Base-by-base conservation (phyloP, 1,140 invertebrate genomes). In the Chlorops oryzae region DNA sequence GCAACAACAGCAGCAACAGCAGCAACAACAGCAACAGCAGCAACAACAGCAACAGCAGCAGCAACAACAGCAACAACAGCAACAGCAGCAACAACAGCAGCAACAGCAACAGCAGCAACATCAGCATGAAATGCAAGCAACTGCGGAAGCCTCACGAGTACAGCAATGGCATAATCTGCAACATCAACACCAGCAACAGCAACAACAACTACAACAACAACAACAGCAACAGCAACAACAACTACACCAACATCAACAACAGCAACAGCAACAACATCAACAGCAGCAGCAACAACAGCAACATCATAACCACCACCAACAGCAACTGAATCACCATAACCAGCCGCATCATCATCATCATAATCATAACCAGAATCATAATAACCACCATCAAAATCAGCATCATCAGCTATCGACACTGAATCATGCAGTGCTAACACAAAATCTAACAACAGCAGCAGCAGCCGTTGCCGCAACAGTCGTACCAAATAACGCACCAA, bases 281-380 rank as follows among this genome's bases (percentile, higher is more conserved):
- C 20, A 41, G 2, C 47, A 50, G 10, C 51, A 49, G 2, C 47
- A 50, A 5, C 47, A 49, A 6, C 40, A 38, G 0, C 54, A 55
- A 22, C 50, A 51, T 12, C 47, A 48, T 2, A 46, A 54, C 5
- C 32, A 50, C 2, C 52, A 50, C 12, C 52, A 54, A 45, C 41
- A 50, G 21, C 50, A 52, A 24, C 50, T 40, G 9, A 47, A 50
- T 21, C 47, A 46, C 5, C 61, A 63, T 13, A 61, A 66, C 10
- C 37, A 32, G 2, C 59, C 58, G 1, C 59, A 63, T 3, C 59
- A 61, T 9, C 64, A 63, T 4, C 62, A 57, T 13, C 56, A 55
- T 3, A 58, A 62, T 15, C 61, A 61, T 9, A 62, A 67, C 50
- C 65, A 69, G 44, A 55, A 65, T 28, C 63, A 60, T 35, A 61